Conservation (phyloP, 1,140 invertebrate species). For the Pentalonia nigronervosa region DNA sequence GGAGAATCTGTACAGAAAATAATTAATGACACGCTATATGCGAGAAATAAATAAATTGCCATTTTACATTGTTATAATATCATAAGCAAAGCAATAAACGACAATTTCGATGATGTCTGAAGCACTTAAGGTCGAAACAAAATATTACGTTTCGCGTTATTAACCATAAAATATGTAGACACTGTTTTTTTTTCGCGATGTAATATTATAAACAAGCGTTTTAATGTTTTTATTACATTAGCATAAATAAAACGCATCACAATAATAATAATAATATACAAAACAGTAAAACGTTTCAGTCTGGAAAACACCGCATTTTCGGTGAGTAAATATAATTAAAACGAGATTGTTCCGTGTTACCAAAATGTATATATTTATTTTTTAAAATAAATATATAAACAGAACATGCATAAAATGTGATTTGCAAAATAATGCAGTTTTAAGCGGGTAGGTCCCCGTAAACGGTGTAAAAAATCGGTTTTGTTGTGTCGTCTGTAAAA, state of each 20-base stretch:
- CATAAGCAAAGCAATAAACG: not conserved
- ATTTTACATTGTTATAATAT: not conserved
- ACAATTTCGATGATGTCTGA: not conserved
- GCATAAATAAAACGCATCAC: not conserved
- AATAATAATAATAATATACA: not conserved
- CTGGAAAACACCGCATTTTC: not conserved
- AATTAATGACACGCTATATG: not conserved
- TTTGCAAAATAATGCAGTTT: not conserved
- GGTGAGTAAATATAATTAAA: not conserved
- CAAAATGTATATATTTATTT: not conserved
- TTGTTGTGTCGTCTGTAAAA: not conserved
- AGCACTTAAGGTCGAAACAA: constrained; percentile 29
- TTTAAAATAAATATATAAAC: not conserved
- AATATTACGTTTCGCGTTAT: constrained; percentile 36
- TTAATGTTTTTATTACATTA: constrained; percentile 29
- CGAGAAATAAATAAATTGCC: not conserved
- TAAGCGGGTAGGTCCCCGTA: too few relatives aligned
- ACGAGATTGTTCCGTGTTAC: not conserved
- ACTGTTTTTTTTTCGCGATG: not conserved
- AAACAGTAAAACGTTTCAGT: not conserved
- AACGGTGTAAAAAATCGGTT: not conserved
- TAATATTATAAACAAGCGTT: not conserved
- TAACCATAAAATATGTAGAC: constrained; percentile 26
- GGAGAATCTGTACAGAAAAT: not conserved
- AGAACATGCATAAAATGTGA: not conserved